These are phyloP conservation scores for Hemicentrotus pulcherrimus DNA, from an alignment of 35 echinoderm and acorn worm genomes.

Conservation along the genomic window DNA sequence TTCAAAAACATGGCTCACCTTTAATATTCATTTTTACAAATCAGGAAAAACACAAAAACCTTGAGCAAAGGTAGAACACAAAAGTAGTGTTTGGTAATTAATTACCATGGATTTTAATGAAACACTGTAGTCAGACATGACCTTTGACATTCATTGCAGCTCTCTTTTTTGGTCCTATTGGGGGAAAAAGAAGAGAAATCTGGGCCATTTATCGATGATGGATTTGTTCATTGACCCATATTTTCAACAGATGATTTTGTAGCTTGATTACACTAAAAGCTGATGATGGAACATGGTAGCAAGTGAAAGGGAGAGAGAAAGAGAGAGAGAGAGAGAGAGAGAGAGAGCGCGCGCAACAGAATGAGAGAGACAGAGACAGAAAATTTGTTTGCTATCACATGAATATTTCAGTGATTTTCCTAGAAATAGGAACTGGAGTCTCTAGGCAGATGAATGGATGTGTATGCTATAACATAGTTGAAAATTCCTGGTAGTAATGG, in stretches of 20 bases:
- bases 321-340: background rate
- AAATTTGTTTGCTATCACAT: background rate
- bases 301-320: background rate
- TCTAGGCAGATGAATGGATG: too few species aligned
- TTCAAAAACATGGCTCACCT: too few species aligned
- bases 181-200: background rate
- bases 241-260: background rate
- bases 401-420: too few species aligned
- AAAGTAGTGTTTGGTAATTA: background rate
- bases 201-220: background rate
- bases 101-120: background rate
- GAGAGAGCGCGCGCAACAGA: background rate
- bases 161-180: too few species aligned
- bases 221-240: background rate
- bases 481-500: too few species aligned
- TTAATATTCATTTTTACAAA: too few species aligned
- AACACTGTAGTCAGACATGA: too few species aligned
- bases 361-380: background rate
- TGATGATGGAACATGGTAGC: background rate
- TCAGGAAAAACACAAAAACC: background rate
- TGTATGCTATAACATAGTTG: too few species aligned
- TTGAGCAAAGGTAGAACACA: background rate
- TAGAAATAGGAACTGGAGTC: too few species aligned
- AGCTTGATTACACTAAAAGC: background rate
- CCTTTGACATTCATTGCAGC: too few species aligned